Base-by-base conservation (phyloP, 2,113 vertebrate genomes). In the Aegotheles bennettii region DNA sequence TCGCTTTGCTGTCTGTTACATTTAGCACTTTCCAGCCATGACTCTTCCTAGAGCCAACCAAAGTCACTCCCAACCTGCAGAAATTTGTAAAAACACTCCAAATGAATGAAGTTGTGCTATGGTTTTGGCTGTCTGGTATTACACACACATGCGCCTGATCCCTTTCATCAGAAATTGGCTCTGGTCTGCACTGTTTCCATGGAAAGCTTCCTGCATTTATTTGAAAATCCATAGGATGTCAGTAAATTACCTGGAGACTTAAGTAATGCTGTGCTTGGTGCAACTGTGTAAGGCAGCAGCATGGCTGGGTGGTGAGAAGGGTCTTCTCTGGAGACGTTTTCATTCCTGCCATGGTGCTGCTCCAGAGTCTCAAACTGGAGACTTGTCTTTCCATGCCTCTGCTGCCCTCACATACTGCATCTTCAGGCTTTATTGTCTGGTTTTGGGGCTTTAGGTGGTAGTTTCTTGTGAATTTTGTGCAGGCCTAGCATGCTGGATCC, bases 381-480 rank as follows among this genome's bases (percentile, higher is more conserved):
- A 0, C 47, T 20, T 21, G 16, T 79, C 61, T 79, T 7, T 40
- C 40, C n/a, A 7, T 20, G 11, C 14, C 38, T 75, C 33, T 53
- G 11, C n/a, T 48, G 31, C 38, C 29, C 33, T 73, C 23, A 20
- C 31, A 3, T 6, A 0, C 15, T 1, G 0, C 12, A 0, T 59
- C 74, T 47, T 54, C 31, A 25, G 61, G 48, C n/a, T 81, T 60
- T 67, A 10, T 24, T 53, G 16, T 31, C 56, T 93, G 57, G 3
- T 64, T 76, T 88, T 42, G 14, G 42, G 68, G 28, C 35, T 81
- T 70, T 16, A 69, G 40, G 11, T 92, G 60, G 35, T 38, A 56
- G 53, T 16, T 90, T 63, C 73, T 42, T 54, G 12, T 31, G 61
- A 84, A 61, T 29, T 56, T 91, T 75, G 33, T 65, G 40, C 76